Percentiles rank a stretch among this genome's conserved stretches.
Evolutionary conservation across 2,113 vertebrate species (phyloP).

Genomic region (Oreocharis arfaki): DNA sequence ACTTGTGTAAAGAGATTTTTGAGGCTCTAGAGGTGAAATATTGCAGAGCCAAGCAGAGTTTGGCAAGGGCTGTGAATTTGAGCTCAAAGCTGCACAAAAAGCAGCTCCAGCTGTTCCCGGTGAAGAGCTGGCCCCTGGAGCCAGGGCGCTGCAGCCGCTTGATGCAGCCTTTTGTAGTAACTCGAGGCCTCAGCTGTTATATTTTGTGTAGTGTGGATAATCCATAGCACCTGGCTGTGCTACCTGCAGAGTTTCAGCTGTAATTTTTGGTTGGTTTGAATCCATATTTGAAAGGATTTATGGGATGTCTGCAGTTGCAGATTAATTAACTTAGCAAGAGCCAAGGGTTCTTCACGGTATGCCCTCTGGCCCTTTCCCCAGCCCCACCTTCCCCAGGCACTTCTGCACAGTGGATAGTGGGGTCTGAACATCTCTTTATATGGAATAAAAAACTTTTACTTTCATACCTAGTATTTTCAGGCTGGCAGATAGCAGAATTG

Average conservation of each 20-base stretch:
- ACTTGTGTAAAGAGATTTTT: background rate
- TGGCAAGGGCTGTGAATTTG: background rate
- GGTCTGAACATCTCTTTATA: background rate
- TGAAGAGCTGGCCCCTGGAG: background rate
- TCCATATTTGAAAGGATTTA: background rate
- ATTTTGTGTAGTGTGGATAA: accelerated
- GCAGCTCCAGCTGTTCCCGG: background rate
- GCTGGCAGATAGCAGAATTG: background rate
- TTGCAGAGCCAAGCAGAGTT: background rate
- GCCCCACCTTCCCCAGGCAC: background rate
- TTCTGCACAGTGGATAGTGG: background rate
- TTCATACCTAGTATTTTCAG: background rate
- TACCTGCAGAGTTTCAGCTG: background rate
- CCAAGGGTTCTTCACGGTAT: background rate
- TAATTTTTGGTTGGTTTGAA: background rate
- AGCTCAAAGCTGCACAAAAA: background rate
- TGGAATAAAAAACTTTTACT: background rate
- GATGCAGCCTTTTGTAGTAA: background rate
- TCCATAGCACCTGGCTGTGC: background rate
- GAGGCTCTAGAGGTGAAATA: background rate
- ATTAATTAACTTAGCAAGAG: background rate
- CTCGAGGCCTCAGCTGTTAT: background rate
- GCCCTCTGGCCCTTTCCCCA: background rate
- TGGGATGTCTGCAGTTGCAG: background rate
- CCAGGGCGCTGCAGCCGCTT: accelerated